These are phyloP conservation scores for Drosophila neutralis DNA, from an alignment of 2,888 invertebrate species.

Conservation along the genomic window DNA sequence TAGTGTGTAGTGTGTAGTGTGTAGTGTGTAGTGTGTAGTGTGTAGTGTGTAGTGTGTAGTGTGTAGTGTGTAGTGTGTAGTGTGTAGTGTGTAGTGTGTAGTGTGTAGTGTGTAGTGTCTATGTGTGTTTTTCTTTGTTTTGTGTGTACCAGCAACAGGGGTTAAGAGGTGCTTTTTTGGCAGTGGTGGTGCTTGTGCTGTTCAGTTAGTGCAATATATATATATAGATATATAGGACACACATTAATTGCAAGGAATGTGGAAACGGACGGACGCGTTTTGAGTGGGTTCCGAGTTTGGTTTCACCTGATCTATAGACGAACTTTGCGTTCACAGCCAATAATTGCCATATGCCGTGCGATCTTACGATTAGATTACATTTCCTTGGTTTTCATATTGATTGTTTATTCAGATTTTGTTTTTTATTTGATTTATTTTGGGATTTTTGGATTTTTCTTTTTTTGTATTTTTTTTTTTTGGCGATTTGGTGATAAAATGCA, in stretches of 20 bases:
- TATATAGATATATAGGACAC: constrained; percentile 3
- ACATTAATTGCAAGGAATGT: constrained; percentile 10
- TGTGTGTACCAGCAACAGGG: constrained; percentile 25
- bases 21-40: no score
- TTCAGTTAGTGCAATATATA: constrained; percentile 27
- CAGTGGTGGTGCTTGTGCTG: constrained; percentile 17
- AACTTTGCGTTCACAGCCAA: constrained; percentile 59
- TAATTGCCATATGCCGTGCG: constrained; percentile 70
- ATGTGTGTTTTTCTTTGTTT: neutral
- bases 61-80: no score
- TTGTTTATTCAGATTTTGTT: constrained; percentile 19
- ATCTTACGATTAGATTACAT: constrained; percentile 11
- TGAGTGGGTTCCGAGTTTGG: neutral
- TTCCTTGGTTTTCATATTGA: constrained; percentile 1
- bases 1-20: neutral
- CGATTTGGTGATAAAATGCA: constrained; percentile 78
- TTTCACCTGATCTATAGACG: constrained; percentile 44
- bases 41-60: no score
- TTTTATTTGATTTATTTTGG: constrained; percentile 9
- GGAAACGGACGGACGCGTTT: constrained; percentile 28
- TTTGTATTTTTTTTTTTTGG: constrained; percentile 24
- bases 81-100: no score
- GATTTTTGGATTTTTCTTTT: constrained; percentile 13
- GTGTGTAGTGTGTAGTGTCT: neutral
- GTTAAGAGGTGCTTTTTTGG: constrained; percentile 14